Evolutionary conservation across 1,140 invertebrate species (phyloP), one percentile per base, ranked within the genome.

Genomic region (Bombus pyrosoma): DNA sequence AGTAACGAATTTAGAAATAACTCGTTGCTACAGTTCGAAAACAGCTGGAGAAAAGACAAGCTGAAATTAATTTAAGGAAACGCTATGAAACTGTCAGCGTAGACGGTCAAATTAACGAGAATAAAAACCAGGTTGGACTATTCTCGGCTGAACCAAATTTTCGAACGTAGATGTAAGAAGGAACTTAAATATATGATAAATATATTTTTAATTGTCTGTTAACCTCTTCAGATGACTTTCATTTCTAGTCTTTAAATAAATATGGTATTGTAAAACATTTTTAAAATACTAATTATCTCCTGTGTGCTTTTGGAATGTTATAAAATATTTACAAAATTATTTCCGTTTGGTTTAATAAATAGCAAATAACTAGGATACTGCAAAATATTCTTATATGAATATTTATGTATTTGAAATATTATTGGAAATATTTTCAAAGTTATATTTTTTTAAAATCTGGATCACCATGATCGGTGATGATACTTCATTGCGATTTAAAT

Each of bases 81-180:
- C 37, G 22, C n/a, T 71, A 39, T 22, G 37, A 53, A 76, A 69
- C 18, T 6, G 12, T 68, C 39, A 41, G 10, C 25, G 22, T 25
- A 75, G 57, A 64, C 28, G 15, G 37, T 62, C 41, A 25, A 9
- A 53, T 47, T 37, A 39, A 39, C 28, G 47, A n/a, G 22, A 59
- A 37, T 68, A 68, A 25, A 34, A 34, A 22, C 25, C n/a, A 68
- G 3, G 18, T 5, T 32, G 28, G 62, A 47, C 15, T 39, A n/a
- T 81, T 62, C n/a, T 41, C 43, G 22, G 73, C 32, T 34, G 73
- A 53, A 32, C 73, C n/a, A 41, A 53, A 34, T 75, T 75, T 53
- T 75, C 28, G 6, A 28, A 43, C 18, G 10, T 25, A 74, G 39
- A 10, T 32, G n/a, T 73, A 47, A 74, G 13, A 12, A 74, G n/a